Percentiles rank a stretch among this genome's conserved stretches.
These are phyloP conservation scores for Crambe crambe DNA, from an alignment of 37 sponge, comb jelly and placozoan genomes.

Conservation along the genomic window DNA sequence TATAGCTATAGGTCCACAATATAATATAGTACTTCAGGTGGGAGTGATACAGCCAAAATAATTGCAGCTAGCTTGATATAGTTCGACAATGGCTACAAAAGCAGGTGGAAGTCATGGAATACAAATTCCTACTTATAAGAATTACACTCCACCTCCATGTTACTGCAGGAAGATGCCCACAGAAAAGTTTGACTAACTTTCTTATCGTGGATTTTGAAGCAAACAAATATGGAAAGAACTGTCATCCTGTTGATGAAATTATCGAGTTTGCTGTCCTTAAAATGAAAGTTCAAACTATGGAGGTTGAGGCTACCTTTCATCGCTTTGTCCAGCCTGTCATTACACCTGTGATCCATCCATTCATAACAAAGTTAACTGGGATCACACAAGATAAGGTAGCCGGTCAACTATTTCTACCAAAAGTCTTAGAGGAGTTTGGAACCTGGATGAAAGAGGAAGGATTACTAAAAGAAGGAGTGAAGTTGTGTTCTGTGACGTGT, in stretches of 20 bases:
- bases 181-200: conserved; percentile 61
- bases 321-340: conserved; percentile 75
- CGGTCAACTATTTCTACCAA: conserved; percentile 59
- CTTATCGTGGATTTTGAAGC: conserved; percentile 87
- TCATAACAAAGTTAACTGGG: conserved; percentile 79
- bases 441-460: conserved; percentile 67
- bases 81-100: too few relatives aligned
- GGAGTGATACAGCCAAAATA: too few relatives aligned
- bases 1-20: too few relatives aligned
- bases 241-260: conserved; percentile 60
- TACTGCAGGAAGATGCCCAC: not conserved
- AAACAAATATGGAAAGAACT: conserved; percentile 42
- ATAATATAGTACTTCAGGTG: too few relatives aligned
- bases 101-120: too few relatives aligned
- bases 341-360: conserved; percentile 61
- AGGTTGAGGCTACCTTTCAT: conserved; percentile 72
- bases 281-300: conserved; percentile 73
- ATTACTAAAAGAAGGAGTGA: conserved; percentile 40
- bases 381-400: conserved; percentile 79
- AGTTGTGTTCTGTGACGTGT: conserved; percentile 75
- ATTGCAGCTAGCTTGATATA: too few relatives aligned
- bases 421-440: conserved; percentile 41
- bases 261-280: conserved; percentile 86
- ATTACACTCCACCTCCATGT: not conserved
- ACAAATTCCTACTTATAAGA: too few relatives aligned